These are phyloP conservation scores for Danio rerio DNA, from an alignment of 2,113 vertebrate species.

Conservation along the genomic window DNA sequence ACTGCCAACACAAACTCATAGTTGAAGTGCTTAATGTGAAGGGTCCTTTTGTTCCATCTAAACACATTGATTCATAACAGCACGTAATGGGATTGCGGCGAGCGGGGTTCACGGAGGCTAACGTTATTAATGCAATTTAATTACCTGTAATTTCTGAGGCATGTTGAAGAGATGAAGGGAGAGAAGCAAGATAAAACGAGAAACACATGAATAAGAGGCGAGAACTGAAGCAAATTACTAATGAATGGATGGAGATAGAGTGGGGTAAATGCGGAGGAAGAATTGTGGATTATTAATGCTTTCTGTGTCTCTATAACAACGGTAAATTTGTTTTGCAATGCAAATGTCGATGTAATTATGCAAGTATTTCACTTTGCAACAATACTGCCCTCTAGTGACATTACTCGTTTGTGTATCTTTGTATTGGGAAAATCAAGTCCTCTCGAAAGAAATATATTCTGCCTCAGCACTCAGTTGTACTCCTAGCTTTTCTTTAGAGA, in stretches of 20 bases:
- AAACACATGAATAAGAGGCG: conserved; percentile 5
- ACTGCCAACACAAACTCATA: conserved; percentile 5
- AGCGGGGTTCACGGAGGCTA: neutral
- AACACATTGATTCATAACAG: conserved; percentile 16
- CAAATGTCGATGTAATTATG: neutral
- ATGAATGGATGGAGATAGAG: neutral
- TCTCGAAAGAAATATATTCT: no score
- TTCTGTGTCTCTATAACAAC: neutral
- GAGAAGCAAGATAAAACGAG: neutral
- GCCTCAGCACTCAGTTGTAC: no score
- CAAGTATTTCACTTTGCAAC: neutral
- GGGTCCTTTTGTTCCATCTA: neutral
- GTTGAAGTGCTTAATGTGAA: conserved; percentile 9
- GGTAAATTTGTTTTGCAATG: neutral
- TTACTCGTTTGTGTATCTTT: no score
- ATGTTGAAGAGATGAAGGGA: conserved; percentile 21
- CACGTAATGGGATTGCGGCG: neutral
- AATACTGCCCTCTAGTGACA: neutral
- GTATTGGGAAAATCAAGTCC: no score
- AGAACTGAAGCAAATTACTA: neutral
- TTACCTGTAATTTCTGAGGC: conserved; percentile 26
- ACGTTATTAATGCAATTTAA: conserved; percentile 40
- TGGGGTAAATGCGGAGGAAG: neutral
- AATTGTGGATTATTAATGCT: neutral
- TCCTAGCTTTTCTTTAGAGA: no score